Base-by-base conservation (phyloP, 2,113 vertebrate genomes). In the Fregata magnificens region DNA sequence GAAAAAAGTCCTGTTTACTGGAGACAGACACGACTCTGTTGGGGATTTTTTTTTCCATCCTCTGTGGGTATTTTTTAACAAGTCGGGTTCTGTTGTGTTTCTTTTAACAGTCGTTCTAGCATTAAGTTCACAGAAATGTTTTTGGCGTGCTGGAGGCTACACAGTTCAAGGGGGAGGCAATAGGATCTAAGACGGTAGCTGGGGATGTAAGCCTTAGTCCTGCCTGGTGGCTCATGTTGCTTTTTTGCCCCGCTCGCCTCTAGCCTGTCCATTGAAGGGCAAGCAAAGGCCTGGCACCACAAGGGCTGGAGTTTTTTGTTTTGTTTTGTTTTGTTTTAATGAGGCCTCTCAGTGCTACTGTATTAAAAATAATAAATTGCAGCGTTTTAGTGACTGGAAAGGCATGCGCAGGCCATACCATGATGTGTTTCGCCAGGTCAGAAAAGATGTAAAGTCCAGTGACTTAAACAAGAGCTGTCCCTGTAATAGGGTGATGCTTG, bases 121-220 rank as follows among this genome's bases (percentile, higher is more conserved):
- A 22, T 40, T 44, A 36, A 40, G 67, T 40, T 80, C 74, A 77
- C 63, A 77, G 84, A 53, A 65, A n/a, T 21, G 31, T 9, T 74
- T 67, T 16, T 58, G 65, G 28, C 0, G 0, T 42, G 65, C 38
- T 34, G 61, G 62, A 71, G 49, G 74, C 58, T 62, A 22, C 49
- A 18, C 31, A 17, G 40, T 10, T 52, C 38, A 20, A 34, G 47
- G 34, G 15, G 13, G n/a, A 49, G 50, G 45, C 47, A 34, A 5
- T 0, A 16, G 58, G 58, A 5, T 1, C 1, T 10, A 2, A 42
- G 44, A 2, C 0, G 1, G 36, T 2, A 17, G 21, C 52, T 32
- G 40, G 17, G 19, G n/a, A 6, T 15, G 26, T 18, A 7, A 50
- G 31, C 38, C 28, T 28, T 5, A 3, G 40, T 31, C 87, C 74